A percentile compares a stretch with the other conserved stretches of the same genome.
These are phyloP conservation scores for Mesoclemmys tuberculata DNA, from an alignment of 2,113 vertebrate genomes.

Conservation along the genomic window DNA sequence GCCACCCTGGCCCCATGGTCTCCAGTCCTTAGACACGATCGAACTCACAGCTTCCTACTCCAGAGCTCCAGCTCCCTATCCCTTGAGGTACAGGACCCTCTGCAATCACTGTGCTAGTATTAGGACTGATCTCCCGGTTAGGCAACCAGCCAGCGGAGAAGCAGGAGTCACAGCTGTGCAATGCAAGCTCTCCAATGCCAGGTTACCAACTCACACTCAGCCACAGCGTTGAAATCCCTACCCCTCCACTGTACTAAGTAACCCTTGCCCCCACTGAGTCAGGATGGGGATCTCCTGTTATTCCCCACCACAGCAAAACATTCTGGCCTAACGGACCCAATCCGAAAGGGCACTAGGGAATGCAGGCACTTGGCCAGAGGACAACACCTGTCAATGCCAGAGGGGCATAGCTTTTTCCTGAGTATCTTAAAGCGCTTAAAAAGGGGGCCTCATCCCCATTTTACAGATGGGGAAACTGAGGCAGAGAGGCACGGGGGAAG, in stretches of 20 bases:
- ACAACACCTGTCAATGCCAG: background rate
- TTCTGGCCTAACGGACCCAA: background rate
- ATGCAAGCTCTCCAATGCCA: background rate
- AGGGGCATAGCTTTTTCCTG: background rate
- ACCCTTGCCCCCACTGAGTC: background rate
- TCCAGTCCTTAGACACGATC: background rate
- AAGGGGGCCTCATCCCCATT: background rate
- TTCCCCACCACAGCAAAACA: background rate
- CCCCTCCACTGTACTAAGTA: background rate
- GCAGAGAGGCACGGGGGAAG: background rate
- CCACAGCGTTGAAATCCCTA: background rate
- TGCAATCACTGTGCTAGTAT: background rate
- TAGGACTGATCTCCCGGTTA: background rate
- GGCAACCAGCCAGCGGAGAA: background rate
- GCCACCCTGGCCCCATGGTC: background rate
- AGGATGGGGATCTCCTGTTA: background rate
- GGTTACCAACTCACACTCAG: rapidly evolving
- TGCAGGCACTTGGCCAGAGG: background rate
- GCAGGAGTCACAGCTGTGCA: background rate
- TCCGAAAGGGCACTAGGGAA: background rate
- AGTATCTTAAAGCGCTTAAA: background rate
- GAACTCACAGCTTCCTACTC: background rate
- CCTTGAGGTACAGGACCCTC: background rate
- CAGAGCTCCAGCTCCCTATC: background rate
- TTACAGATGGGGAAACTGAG: background rate